Conservation (phyloP, 2,113 vertebrate genomes). For the Recurvirostra avosetta region DNA sequence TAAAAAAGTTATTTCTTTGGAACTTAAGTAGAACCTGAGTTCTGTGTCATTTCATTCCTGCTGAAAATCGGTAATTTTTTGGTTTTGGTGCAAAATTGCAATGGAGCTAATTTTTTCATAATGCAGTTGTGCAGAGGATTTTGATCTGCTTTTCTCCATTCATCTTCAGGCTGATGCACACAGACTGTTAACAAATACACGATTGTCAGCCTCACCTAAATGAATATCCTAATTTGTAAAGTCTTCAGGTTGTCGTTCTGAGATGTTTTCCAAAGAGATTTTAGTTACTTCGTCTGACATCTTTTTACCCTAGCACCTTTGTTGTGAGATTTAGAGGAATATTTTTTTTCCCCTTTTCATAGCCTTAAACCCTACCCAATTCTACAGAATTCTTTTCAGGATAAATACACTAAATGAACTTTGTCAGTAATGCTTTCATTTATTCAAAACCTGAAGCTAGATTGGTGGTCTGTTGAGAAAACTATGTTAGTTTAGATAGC, state of each 20-base stretch:
- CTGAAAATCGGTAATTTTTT: background rate
- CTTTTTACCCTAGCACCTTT: background rate
- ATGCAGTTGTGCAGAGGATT: background rate
- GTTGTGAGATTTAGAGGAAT: background rate
- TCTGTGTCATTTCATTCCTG: background rate
- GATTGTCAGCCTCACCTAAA: background rate
- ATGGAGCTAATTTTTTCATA: background rate
- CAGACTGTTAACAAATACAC: background rate
- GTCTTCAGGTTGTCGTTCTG: background rate
- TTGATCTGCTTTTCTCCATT: background rate
- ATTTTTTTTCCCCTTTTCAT: background rate
- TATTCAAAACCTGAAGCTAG: constrained; percentile 52
- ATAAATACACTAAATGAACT: background rate
- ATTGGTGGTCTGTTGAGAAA: constrained; percentile 61
- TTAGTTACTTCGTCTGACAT: background rate
- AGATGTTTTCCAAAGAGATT: background rate
- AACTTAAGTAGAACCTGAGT: background rate
- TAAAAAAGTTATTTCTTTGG: background rate
- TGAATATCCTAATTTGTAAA: background rate
- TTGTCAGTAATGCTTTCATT: constrained; percentile 29
- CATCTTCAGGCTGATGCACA: background rate
- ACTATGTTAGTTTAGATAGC: constrained; percentile 13
- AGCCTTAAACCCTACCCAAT: background rate
- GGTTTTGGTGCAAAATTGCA: background rate
- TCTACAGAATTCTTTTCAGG: background rate